These are phyloP conservation scores for Actinemys pallida DNA, from an alignment of 2,113 vertebrate genomes.

Conservation along the genomic window DNA sequence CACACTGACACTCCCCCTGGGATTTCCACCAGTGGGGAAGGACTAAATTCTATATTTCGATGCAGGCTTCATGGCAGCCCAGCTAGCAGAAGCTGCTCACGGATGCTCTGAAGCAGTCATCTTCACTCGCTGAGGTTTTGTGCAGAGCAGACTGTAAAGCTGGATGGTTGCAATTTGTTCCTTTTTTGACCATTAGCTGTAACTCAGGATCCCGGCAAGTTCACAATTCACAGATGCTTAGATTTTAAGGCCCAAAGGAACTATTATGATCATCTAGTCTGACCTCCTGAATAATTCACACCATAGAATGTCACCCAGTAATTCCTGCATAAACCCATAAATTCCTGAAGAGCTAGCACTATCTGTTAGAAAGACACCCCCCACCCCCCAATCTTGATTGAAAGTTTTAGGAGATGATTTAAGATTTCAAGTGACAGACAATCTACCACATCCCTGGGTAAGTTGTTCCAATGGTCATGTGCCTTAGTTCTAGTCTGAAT, in stretches of 20 bases:
- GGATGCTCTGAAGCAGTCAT: background rate
- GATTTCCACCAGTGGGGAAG: background rate
- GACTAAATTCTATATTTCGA: background rate
- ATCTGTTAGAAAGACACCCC: background rate
- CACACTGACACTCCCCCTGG: background rate
- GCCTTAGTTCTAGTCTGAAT: background rate
- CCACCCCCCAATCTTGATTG: background rate
- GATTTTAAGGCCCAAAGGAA: background rate
- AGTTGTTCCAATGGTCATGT: background rate
- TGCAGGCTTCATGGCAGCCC: background rate
- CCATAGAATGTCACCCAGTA: background rate
- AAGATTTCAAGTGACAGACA: constrained; percentile 11
- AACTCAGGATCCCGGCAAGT: background rate
- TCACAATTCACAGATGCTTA: background rate
- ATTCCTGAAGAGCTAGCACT: background rate
- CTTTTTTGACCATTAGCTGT: background rate
- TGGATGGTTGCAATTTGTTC: background rate
- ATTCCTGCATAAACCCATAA: background rate
- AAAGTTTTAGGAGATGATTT: background rate
- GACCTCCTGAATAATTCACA: background rate
- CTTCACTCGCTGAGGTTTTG: background rate
- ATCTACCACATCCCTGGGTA: constrained; percentile 27
- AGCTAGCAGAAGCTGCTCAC: background rate
- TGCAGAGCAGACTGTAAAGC: background rate
- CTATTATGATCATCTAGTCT: background rate